These are phyloP conservation scores for Chalcis sispes DNA, from an alignment of 2,888 invertebrate genomes.

Conservation along the genomic window DNA sequence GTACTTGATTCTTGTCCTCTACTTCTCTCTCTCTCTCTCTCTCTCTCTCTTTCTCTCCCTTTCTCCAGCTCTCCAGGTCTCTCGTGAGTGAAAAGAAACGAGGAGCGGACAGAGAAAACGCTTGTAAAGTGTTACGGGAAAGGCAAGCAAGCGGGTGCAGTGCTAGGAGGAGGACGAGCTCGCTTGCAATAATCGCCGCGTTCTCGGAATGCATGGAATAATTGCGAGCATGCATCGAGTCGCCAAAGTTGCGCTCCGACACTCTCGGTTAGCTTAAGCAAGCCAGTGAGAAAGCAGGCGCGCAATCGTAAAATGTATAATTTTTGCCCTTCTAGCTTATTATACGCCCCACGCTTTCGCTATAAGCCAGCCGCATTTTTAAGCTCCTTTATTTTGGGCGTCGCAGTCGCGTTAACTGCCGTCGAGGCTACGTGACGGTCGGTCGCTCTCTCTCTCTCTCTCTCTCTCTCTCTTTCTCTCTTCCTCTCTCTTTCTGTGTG, in stretches of 20 bases:
- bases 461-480: conserved; percentile 1
- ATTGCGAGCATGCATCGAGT: no score
- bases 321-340: conserved; percentile 56
- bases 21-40: no score
- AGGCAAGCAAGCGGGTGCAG: background rate
- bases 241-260: no score
- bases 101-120: conserved; percentile 23
- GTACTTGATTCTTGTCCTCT: background rate
- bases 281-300: no score
- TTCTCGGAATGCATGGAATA: conserved; percentile 70
- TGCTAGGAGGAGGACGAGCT: background rate
- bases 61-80: background rate
- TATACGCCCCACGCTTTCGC: conserved; percentile 36
- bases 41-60: no score
- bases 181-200: conserved; percentile 37
- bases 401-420: no score
- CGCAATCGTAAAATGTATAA: conserved; percentile 58
- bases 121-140: conserved; percentile 22
- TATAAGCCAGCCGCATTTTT: conserved; percentile 18
- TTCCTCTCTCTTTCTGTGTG: background rate
- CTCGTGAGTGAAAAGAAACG: conserved; percentile 24
- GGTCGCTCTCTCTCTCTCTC: background rate
- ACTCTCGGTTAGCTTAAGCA: no score
- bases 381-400: no score
- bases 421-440: no score